Conservation (phyloP, 2,113 vertebrate species). For the Danionella cerebrum region DNA sequence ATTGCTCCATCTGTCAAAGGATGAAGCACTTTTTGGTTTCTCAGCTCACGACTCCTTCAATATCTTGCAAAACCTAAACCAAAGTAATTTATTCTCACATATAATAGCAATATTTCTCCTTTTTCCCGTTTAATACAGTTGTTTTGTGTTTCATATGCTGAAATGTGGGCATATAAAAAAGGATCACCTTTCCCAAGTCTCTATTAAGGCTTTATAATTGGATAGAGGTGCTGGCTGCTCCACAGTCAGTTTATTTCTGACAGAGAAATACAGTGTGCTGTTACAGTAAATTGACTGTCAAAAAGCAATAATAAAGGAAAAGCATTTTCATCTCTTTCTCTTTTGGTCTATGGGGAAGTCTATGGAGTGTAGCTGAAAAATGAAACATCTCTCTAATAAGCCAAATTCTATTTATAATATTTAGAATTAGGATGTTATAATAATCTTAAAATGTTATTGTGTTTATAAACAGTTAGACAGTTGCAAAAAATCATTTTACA, state of each 20-base stretch:
- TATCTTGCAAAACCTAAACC: not conserved
- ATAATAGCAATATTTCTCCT: conserved; percentile 14
- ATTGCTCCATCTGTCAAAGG: no score
- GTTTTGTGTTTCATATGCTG: conserved; percentile 45
- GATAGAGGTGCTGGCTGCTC: conserved; percentile 32
- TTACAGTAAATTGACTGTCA: conserved; percentile 14
- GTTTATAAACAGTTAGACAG: no score
- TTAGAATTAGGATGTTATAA: no score
- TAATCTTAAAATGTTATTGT: no score
- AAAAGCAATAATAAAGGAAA: not conserved
- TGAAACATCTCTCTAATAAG: not conserved
- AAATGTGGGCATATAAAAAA: conserved; percentile 36
- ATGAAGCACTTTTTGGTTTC: not conserved
- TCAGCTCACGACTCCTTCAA: not conserved
- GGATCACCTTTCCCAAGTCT: conserved; percentile 46
- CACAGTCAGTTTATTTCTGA: conserved; percentile 3
- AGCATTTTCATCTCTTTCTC: not conserved
- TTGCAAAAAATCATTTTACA: no score
- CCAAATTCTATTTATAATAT: not conserved
- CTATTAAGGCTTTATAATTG: conserved; percentile 18
- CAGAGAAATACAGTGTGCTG: conserved; percentile 1
- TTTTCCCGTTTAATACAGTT: conserved; percentile 31
- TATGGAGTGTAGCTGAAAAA: not conserved
- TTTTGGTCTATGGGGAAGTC: not conserved
- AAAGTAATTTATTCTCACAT: conserved; percentile 10